Evolutionary conservation across 2,888 invertebrate species (phyloP), one percentile per base, ranked within the genome.

Genomic region (Plagodis dolabraria): DNA sequence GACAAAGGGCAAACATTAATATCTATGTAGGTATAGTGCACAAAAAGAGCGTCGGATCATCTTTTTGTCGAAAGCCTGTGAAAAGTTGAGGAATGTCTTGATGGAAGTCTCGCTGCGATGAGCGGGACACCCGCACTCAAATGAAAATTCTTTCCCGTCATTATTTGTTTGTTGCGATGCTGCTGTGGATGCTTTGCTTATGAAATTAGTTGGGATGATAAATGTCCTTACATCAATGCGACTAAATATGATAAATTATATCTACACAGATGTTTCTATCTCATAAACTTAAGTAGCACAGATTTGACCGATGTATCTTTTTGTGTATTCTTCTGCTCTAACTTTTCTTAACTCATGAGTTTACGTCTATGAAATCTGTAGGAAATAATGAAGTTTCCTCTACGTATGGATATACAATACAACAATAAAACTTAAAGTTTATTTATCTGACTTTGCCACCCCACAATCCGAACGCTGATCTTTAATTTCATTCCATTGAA

Each of bases 71-170:
- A 80, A 79, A 77, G 75, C 75, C 79, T 75, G 76, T 79, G 79
- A 81, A 87, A 87, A 87, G 81, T 85, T 81, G 77, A 79, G 88
- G 89, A 89, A 89, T 89, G 83, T 84, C 82, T 83, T 81, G 83
- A 85, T 85, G 81, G 83, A 69, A 73, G 71, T n/a, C 72, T 71
- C 70, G 72, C 68, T 65, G 64, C 76, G 79, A 82, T 80, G 82
- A 82, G 80, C 63, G 75, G 74, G 78, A 78, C 79, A 77, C 73
- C 80, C 81, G 75, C 77, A 77, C 83, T 83, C 75, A 87, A 89
- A 89, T 89, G 86, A 89, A 89, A 89, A 87, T 87, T 89, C 87
- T 86, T 85, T 84, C 70, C 72, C 69, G 79, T 81, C 85, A 86
- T 87, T 87, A 87, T 83, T 84, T 82, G 84, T 85, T 83, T 83